These are phyloP conservation scores for Sturmia bella DNA, from an alignment of 2,888 invertebrate species.

Conservation along the genomic window DNA sequence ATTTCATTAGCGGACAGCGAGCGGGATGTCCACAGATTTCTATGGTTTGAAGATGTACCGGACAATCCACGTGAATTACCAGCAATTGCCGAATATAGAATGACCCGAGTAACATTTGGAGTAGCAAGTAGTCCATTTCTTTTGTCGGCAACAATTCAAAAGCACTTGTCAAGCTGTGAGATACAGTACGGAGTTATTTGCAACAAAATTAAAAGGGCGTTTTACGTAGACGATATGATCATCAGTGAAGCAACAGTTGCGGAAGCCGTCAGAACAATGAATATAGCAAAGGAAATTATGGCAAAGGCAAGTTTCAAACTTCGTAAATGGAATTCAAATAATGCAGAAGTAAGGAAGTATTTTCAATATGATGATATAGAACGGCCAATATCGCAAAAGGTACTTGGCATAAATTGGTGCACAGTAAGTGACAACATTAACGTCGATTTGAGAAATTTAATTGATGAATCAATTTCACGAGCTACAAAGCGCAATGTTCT, in stretches of 20 bases:
- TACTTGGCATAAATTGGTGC: constrained; percentile 60
- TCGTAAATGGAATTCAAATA: constrained; percentile 66
- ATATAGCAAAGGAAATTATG: constrained; percentile 56
- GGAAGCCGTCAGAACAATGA: constrained; percentile 26
- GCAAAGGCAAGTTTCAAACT: constrained; percentile 58
- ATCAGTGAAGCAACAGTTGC: constrained; percentile 43
- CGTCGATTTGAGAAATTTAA: constrained; percentile 42
- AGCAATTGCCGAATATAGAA: constrained; percentile 51
- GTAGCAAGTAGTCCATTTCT: constrained; percentile 67
- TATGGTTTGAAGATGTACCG: constrained; percentile 63
- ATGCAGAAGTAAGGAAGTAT: constrained; percentile 13
- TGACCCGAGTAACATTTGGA: constrained; percentile 68
- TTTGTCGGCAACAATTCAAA: constrained; percentile 64
- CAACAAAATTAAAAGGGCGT: constrained; percentile 50
- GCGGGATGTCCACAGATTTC: constrained; percentile 65
- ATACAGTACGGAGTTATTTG: constrained; percentile 48
- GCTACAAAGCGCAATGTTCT: constrained; percentile 59
- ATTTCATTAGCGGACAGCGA: constrained; percentile 58
- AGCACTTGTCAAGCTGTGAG: constrained; percentile 52
- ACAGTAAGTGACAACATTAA: constrained; percentile 43
- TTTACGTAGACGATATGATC: constrained; percentile 61
- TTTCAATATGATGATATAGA: constrained; percentile 38
- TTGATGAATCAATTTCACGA: constrained; percentile 45
- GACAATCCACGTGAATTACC: constrained; percentile 5
- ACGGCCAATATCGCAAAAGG: constrained; percentile 49